Evolutionary conservation across 2,797 vertebrate genomes (phyloP).

Genomic region (Adrianichthys oophorus): DNA sequence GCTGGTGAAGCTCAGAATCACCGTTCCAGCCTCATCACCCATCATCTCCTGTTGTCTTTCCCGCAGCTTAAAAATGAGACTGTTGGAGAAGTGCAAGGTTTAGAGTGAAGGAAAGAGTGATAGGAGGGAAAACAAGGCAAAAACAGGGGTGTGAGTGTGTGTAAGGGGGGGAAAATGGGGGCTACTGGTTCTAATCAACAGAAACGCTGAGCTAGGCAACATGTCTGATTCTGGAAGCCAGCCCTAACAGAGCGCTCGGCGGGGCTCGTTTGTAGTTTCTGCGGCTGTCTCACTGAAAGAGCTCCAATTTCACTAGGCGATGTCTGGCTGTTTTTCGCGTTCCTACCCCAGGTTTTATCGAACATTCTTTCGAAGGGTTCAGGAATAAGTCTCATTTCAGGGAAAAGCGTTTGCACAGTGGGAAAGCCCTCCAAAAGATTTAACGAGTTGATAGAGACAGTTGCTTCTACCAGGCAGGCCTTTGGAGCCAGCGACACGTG

Average conservation of each 20-base stretch:
- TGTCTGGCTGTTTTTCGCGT: conserved; percentile 68
- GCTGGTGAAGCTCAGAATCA: conserved; percentile 54
- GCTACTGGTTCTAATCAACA: conserved; percentile 74
- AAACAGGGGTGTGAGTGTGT: background rate
- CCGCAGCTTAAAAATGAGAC: conserved; percentile 27
- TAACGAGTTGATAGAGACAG: conserved; percentile 53
- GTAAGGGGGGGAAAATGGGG: conserved; percentile 16
- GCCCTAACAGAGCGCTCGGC: conserved; percentile 55
- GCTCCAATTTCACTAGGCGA: conserved; percentile 67
- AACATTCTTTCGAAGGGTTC: conserved; percentile 59
- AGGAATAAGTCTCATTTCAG: conserved; percentile 35
- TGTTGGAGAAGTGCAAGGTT: conserved; percentile 6
- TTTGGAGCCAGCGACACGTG: conserved; percentile 64
- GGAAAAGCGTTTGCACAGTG: conserved; percentile 38
- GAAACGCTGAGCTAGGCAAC: conserved; percentile 73
- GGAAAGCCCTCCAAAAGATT: conserved; percentile 48
- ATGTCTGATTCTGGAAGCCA: conserved; percentile 68
- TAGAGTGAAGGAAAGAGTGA: conserved; percentile 4
- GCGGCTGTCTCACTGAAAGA: conserved; percentile 30
- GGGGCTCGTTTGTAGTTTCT: conserved; percentile 66
- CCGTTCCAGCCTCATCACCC: conserved; percentile 5
- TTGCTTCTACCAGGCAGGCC: conserved; percentile 68
- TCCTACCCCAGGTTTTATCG: conserved; percentile 55
- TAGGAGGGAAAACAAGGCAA: background rate
- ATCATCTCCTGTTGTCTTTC: conserved; percentile 28